Evolutionary conservation across 1,140 invertebrate genomes (phyloP).

Genomic region (Protaetia brevitarsis): DNA sequence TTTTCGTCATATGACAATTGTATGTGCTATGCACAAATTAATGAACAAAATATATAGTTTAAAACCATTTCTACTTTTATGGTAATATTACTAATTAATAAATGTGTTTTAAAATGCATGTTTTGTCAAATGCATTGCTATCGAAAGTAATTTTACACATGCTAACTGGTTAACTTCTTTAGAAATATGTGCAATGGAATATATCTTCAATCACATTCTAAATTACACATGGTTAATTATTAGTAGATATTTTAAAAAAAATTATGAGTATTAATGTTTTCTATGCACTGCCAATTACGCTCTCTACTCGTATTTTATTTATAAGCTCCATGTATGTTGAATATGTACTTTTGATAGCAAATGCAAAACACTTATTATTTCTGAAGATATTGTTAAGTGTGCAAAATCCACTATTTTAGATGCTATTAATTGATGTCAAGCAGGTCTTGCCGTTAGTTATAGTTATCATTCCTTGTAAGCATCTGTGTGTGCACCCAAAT

Average conservation of each 20-base stretch:
- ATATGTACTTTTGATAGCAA: background rate
- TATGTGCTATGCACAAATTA: slow-evolving; percentile 41
- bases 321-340: background rate
- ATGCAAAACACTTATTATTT: slow-evolving; percentile 9
- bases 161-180: too few species aligned
- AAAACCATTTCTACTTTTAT: background rate
- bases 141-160: background rate
- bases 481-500: slow-evolving; percentile 36
- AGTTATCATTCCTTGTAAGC: slow-evolving; percentile 34
- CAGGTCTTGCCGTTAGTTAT: slow-evolving; percentile 45
- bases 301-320: background rate
- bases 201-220: too few species aligned
- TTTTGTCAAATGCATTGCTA: background rate
- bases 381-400: slow-evolving; percentile 9
- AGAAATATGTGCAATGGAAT: too few species aligned
- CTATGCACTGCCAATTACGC: background rate
- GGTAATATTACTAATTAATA: too few species aligned
- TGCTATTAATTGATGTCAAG: slow-evolving; percentile 45
- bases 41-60: slow-evolving; percentile 1
- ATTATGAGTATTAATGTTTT: background rate
- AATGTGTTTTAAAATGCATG: slow-evolving; percentile 7
- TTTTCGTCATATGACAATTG: slow-evolving; percentile 20
- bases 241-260: too few species aligned
- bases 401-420: slow-evolving; percentile 27
- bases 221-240: too few species aligned